A percentile compares a stretch with the other conserved stretches of the same genome.
These are phyloP conservation scores for Heliornis fulica DNA, from an alignment of 2,113 vertebrate genomes.

Conservation along the genomic window DNA sequence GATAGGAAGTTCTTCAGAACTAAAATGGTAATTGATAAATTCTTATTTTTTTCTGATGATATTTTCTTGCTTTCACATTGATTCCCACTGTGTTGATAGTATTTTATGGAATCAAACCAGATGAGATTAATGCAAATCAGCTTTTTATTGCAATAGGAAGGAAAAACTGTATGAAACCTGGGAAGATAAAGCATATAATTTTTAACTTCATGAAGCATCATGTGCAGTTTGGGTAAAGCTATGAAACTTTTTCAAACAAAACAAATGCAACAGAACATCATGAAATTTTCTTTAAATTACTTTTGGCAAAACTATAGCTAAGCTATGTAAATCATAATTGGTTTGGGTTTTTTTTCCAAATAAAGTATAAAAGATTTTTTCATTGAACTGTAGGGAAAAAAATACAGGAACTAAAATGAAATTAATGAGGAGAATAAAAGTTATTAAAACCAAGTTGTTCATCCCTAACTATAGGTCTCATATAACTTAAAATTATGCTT, in stretches of 20 bases:
- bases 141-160: not conserved
- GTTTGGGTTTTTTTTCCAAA: not conserved
- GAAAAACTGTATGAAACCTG: not conserved
- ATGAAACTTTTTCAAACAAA: not conserved
- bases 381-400: not conserved
- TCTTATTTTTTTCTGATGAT: not conserved
- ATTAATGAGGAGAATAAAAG: not conserved
- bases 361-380: not conserved
- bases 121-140: not conserved
- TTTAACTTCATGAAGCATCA: not conserved
- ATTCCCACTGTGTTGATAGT: not conserved
- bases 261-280: fast-evolving
- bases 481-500: not conserved
- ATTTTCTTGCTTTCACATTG: not conserved
- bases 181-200: not conserved
- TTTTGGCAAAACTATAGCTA: not conserved
- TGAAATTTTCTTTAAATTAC: not conserved
- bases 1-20: not conserved
- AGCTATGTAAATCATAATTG: not conserved
- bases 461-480: not conserved
- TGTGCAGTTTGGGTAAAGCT: not conserved
- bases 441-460: fast-evolving
- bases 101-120: not conserved
- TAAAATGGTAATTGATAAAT: not conserved
- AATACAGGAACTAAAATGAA: not conserved